Percentiles rank a stretch among this genome's conserved stretches.
Conservation (phyloP, 2,888 invertebrate genomes). For the Mechanitis mazaeus region DNA sequence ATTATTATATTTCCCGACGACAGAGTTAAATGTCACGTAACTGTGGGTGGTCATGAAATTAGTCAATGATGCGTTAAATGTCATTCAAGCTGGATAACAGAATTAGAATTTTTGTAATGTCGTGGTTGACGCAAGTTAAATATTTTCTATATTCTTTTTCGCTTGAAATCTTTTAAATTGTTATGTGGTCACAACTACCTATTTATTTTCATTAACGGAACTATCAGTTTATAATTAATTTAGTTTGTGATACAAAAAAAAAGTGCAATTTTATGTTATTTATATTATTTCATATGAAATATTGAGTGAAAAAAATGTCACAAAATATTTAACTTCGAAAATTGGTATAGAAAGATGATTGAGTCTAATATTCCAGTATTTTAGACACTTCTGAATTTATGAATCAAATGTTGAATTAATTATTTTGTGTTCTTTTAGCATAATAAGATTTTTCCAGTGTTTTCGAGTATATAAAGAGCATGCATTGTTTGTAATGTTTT, state of each 20-base stretch:
- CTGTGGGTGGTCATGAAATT: slow-evolving; percentile 70
- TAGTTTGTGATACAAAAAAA: too few species aligned
- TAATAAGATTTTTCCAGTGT: too few species aligned
- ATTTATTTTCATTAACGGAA: neutral
- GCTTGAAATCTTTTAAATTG: neutral
- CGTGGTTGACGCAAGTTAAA: slow-evolving; percentile 7
- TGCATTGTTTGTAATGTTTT: too few species aligned
- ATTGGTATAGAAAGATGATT: too few species aligned
- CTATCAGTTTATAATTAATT: neutral
- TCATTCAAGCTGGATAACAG: slow-evolving; percentile 57
- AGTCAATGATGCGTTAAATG: slow-evolving; percentile 71
- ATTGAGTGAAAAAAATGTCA: too few species aligned
- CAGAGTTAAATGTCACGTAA: slow-evolving; percentile 15
- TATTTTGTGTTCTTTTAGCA: too few species aligned
- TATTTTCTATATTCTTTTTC: neutral
- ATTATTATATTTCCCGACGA: neutral
- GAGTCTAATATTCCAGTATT: too few species aligned
- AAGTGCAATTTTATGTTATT: too few species aligned
- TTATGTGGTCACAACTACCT: neutral
- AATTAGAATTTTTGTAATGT: slow-evolving; percentile 40
- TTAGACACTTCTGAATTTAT: too few species aligned
- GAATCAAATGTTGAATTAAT: too few species aligned
- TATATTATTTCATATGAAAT: neutral
- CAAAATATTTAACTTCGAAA: too few species aligned
- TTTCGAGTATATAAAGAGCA: too few species aligned